These are phyloP conservation scores for Epistrophe grossulariae DNA, from an alignment of 2,888 invertebrate species.

Conservation along the genomic window DNA sequence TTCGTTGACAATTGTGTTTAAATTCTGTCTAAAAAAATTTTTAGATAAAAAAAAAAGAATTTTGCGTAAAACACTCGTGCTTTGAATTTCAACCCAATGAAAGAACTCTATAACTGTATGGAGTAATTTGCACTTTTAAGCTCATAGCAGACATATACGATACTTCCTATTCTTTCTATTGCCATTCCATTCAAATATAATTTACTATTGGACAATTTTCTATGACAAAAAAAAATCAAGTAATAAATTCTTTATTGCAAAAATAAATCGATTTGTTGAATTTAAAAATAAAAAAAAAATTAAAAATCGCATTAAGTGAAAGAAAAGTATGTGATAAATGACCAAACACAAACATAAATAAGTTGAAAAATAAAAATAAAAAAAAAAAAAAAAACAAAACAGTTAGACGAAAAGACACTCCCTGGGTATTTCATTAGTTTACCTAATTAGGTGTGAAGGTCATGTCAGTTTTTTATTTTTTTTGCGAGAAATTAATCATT, in stretches of 20 bases:
- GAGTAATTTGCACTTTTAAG: no score
- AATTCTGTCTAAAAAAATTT: no score
- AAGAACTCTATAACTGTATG: no score
- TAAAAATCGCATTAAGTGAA: not conserved
- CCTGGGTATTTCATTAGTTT: conserved; percentile 18
- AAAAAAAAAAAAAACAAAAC: not conserved
- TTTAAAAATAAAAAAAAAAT: not conserved
- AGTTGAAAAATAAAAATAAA: not conserved
- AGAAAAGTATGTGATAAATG: not conserved
- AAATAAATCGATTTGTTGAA: not conserved
- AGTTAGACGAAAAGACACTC: not conserved
- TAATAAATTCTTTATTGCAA: not conserved
- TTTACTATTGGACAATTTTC: no score
- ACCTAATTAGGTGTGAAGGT: conserved; percentile 60
- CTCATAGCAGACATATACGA: no score
- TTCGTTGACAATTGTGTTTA: no score
- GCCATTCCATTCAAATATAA: no score
- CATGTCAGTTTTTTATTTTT: not conserved
- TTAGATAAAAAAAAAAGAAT: no score
- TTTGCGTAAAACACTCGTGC: no score
- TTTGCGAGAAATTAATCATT: conserved; percentile 14
- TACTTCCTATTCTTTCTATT: no score
- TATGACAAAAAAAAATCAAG: no score
- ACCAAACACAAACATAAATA: not conserved
- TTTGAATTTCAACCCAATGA: no score